phyloP scores from a whole-genome alignment of 1,140 invertebrate species.

The Zaprionus nigranus region DNA sequence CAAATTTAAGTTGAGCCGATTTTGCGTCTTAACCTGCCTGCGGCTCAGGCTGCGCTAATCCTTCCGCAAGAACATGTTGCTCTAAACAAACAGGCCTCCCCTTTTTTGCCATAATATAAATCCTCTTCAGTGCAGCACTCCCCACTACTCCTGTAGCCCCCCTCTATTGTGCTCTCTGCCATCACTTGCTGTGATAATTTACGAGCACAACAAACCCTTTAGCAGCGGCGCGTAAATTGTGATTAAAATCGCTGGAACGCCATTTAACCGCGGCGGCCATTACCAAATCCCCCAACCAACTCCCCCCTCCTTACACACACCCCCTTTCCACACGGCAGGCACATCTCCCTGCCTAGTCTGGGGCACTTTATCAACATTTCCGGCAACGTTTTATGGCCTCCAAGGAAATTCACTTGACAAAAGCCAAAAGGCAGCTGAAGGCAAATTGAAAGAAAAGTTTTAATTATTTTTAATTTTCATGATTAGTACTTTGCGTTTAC shows the following conservation, averaged over 20 bases:
- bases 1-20: slow-evolving; percentile 38
- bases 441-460: slow-evolving; percentile 83
- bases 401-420: slow-evolving; percentile 61
- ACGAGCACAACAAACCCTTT: slow-evolving; percentile 63
- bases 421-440: slow-evolving; percentile 28
- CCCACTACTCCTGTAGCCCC: background rate
- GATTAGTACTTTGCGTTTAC: slow-evolving; percentile 82
- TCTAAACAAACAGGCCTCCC: slow-evolving; percentile 26
- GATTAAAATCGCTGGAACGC: slow-evolving; percentile 81
- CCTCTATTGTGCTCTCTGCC: background rate
- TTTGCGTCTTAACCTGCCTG: slow-evolving; percentile 47
- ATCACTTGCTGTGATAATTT: slow-evolving; percentile 56
- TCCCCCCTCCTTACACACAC: background rate
- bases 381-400: slow-evolving; percentile 70
- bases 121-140: background rate
- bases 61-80: slow-evolving; percentile 53
- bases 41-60: slow-evolving; percentile 51
- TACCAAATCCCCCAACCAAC: slow-evolving; percentile 31
- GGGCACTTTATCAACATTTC: slow-evolving; percentile 69
- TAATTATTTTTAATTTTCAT: slow-evolving; percentile 84
- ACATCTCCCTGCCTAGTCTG: background rate
- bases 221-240: slow-evolving; percentile 68
- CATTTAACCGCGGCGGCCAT: slow-evolving; percentile 82
- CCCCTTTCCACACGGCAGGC: background rate
- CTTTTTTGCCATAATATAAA: background rate